Base-by-base conservation (phyloP, 1,140 invertebrate species). In the Gonioctena quinquepunctata region DNA sequence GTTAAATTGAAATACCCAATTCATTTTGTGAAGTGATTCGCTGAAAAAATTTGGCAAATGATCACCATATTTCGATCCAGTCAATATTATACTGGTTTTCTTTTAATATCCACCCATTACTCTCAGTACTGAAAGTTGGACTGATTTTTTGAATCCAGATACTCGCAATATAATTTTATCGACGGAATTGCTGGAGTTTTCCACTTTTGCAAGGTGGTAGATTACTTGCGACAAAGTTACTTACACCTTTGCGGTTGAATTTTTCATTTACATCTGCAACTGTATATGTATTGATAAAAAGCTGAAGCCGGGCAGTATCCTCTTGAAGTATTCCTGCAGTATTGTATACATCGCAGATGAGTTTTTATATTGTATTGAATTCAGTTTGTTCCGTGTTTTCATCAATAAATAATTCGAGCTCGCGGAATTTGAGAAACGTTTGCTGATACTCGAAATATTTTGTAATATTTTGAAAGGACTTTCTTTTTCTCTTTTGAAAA, bases 111-210 rank as follows among this genome's bases (percentile, higher is more conserved):
- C 28, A 33, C 28, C 2, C 28, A 33, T 3, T 33, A 33, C 13
- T 33, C 1, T 33, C 28, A 33, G 28, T 6, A 8, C 28, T 33
- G 0, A 33, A 33, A 33, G 28, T 13, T 33, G 28, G 0, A 0
- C 6, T 33, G 28, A 1, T 33, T 33, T 1, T 8, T 33, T 8
- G 70, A 75, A 16, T 90, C 84, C 1, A 91, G 91, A 59, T 92
- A 83, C 3, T 88, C 84, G 74, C 86, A 92, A 48, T 84, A 81
- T 22, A 83, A 81, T 77, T 2, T 83, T 79, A 75, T 86, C 83
- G 8, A 78, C 77, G 64, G 85, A 85, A 62, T 85, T 79, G 50
- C 77, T 78, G 66, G 79, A 79, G 28, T 33, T 8, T 8, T 33
- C 13, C 28, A 33, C 6, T 33, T 33, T 33, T 33, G 13, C 28